These are phyloP conservation scores for Philopotamus ludificatus DNA, from an alignment of 1,140 invertebrate species.

Conservation along the genomic window DNA sequence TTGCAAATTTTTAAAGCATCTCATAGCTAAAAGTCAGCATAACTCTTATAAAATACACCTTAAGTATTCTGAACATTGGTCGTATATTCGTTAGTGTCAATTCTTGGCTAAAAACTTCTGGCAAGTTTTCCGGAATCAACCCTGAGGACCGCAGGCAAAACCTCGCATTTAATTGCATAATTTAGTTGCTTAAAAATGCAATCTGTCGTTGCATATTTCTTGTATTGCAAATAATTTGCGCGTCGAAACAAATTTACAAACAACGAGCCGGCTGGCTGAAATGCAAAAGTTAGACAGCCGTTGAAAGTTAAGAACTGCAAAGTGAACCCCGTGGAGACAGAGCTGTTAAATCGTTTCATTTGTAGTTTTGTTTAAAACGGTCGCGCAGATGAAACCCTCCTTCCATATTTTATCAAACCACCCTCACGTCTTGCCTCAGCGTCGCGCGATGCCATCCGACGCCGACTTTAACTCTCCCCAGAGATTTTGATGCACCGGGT, in stretches of 20 bases:
- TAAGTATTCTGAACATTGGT: not conserved
- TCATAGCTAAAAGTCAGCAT: no score
- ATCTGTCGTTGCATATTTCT: not conserved
- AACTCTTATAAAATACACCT: no score
- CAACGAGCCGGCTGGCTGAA: not conserved
- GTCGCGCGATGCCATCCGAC: no score
- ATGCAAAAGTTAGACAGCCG: conserved; percentile 3
- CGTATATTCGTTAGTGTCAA: not conserved
- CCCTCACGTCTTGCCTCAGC: not conserved
- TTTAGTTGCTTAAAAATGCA: not conserved
- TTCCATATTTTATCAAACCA: conserved; percentile 11
- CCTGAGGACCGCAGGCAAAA: not conserved
- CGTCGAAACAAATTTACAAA: conserved; percentile 8
- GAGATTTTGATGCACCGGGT: not conserved
- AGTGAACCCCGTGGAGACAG: not conserved
- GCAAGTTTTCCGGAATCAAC: not conserved
- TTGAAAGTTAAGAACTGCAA: conserved; percentile 6
- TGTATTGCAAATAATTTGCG: not conserved
- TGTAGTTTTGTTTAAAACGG: conserved; percentile 20
- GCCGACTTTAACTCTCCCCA: not conserved
- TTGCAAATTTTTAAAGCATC: no score
- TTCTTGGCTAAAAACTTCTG: not conserved
- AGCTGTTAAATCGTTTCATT: conserved; percentile 4
- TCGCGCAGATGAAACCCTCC: conserved; percentile 6
- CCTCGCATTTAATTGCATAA: not conserved